These are phyloP conservation scores for Strigamia transsilvanica DNA, from an alignment of 2,888 invertebrate species.

Conservation along the genomic window DNA sequence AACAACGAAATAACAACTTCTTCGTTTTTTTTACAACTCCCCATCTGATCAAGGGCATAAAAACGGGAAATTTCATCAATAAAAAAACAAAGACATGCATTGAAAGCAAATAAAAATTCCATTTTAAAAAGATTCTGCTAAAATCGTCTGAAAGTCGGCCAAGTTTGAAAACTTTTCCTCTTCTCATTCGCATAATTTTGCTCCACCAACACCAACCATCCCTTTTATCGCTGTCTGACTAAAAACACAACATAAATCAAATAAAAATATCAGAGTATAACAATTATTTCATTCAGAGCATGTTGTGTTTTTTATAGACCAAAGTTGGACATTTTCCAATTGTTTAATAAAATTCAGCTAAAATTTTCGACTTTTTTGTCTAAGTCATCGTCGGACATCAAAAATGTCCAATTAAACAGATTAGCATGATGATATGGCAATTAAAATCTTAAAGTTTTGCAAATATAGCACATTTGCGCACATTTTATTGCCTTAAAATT, in stretches of 20 bases:
- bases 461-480: too few species aligned
- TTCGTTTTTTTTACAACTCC: neutral
- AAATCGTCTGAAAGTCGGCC: neutral
- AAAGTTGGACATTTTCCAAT: too few species aligned
- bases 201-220: neutral
- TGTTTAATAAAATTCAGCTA: too few species aligned
- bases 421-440: too few species aligned
- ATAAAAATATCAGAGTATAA: too few species aligned
- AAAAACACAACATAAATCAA: neutral
- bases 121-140: neutral
- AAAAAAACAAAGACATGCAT: constrained; percentile 37
- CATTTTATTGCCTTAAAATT: too few species aligned
- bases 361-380: too few species aligned
- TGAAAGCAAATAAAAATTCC: constrained; percentile 28
- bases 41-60: constrained; percentile 23
- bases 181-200: neutral
- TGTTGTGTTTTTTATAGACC: too few species aligned
- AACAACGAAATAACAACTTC: neutral
- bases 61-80: constrained; percentile 11
- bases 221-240: neutral
- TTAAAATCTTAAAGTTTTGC: too few species aligned
- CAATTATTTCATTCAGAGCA: too few species aligned
- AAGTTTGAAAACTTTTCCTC: neutral
- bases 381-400: too few species aligned
- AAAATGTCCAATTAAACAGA: too few species aligned